phyloP scores from a whole-genome alignment of 2,797 vertebrate genomes.

The Scolopax bukidnonensis region DNA sequence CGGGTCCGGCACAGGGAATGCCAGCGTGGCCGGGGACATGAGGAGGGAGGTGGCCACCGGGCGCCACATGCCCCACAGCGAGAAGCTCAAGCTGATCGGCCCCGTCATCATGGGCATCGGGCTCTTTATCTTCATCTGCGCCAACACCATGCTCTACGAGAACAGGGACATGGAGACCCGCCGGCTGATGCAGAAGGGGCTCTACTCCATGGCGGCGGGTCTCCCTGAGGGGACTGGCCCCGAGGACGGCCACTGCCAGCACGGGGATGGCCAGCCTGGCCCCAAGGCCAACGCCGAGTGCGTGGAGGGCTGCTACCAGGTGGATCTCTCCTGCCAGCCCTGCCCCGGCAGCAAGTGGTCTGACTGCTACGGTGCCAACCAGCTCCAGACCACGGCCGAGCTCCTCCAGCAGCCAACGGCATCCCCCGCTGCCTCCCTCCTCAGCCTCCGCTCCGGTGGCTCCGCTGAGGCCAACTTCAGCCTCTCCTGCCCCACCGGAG shows the following conservation, averaged over 20 bases:
- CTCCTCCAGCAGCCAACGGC: constrained; percentile 62
- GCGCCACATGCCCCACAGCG: constrained; percentile 79
- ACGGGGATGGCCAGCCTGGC: fast-evolving
- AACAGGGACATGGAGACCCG: constrained; percentile 94
- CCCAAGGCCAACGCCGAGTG: constrained; percentile 2
- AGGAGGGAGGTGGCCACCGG: constrained; percentile 64
- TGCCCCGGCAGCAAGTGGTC: constrained; percentile 18
- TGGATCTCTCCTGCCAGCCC: constrained; percentile 55
- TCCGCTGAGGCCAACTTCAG: constrained; percentile 48
- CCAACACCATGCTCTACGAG: constrained; percentile 95
- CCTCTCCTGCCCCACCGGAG: constrained; percentile 25
- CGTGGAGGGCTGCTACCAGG: constrained; percentile 75
- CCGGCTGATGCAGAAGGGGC: constrained; percentile 80
- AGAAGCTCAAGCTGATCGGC: constrained; percentile 92
- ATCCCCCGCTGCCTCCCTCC: not conserved
- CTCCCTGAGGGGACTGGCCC: constrained; percentile 48
- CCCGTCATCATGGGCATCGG: constrained; percentile 97
- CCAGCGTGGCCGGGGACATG: constrained; percentile 11
- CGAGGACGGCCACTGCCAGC: constrained; percentile 46
- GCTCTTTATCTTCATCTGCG: constrained; percentile 97
- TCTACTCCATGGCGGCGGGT: constrained; percentile 77
- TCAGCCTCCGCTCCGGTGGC: not conserved
- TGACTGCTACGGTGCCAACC: constrained; percentile 56
- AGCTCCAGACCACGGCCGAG: constrained; percentile 72
- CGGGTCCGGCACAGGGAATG: not conserved